Evolutionary conservation across 2,113 vertebrate genomes (phyloP).

Genomic region (Tor tambroides): DNA sequence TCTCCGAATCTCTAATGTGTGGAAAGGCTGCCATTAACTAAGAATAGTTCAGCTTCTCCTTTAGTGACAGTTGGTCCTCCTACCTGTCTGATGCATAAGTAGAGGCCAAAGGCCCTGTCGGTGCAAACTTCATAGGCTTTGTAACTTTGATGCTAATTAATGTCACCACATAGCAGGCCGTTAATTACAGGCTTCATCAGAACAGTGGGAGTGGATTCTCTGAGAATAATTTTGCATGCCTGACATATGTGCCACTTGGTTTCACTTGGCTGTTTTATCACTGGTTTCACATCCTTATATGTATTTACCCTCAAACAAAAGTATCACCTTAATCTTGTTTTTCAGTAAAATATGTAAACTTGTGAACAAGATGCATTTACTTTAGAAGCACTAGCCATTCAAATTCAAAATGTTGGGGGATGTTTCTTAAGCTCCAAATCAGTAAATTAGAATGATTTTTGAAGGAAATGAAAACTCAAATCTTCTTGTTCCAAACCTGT

Average conservation of each 20-base stretch:
- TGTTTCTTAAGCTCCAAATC: background rate
- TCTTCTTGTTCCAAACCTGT: no score
- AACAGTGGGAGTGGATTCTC: slow-evolving; percentile 29
- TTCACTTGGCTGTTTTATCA: background rate
- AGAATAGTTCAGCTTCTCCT: background rate
- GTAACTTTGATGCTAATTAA: slow-evolving; percentile 37
- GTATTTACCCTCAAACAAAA: background rate
- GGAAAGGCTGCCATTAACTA: slow-evolving; percentile 23
- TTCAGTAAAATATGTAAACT: background rate
- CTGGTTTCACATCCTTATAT: background rate
- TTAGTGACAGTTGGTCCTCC: slow-evolving; percentile 20
- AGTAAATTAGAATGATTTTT: background rate
- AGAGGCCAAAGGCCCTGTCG: slow-evolving; percentile 19
- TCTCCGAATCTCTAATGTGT: background rate
- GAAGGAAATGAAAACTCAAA: no score
- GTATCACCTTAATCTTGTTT: background rate
- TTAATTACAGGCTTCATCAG: slow-evolving; percentile 40
- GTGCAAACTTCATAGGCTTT: background rate
- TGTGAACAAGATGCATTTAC: background rate
- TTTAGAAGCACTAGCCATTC: background rate
- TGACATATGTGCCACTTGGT: slow-evolving; percentile 17
- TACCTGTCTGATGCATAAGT: slow-evolving; percentile 5
- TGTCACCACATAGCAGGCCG: background rate
- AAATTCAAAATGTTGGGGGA: background rate
- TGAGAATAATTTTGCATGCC: slow-evolving; percentile 9